These are phyloP conservation scores for Mus caroli DNA, from an alignment of 2,797 vertebrate species.

Conservation along the genomic window DNA sequence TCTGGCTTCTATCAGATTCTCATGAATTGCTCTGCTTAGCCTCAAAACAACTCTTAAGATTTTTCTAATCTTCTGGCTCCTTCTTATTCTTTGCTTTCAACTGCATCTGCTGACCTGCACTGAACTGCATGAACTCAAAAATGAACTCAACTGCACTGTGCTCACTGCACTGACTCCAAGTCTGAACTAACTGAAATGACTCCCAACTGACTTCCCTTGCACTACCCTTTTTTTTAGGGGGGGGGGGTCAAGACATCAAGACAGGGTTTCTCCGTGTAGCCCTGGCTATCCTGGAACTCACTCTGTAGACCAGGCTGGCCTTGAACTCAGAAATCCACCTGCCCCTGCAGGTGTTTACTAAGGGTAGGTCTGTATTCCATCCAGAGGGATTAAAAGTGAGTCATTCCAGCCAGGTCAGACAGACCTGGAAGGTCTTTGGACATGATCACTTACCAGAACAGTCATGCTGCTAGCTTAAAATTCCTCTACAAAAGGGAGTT, in stretches of 20 bases:
- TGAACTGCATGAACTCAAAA: background rate
- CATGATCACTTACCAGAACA: background rate
- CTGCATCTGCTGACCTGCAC: background rate
- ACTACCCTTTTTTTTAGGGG: too few species aligned
- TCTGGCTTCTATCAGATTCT: background rate
- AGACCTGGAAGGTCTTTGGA: background rate
- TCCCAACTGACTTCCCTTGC: background rate
- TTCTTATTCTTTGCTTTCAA: background rate
- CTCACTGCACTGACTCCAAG: too few species aligned
- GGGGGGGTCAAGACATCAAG: too few species aligned
- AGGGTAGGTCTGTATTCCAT: background rate
- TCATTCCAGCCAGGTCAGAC: background rate
- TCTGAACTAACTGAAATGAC: too few species aligned
- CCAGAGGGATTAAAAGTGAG: background rate
- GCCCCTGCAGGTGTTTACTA: background rate
- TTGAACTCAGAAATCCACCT: too few species aligned
- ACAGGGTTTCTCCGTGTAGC: too few species aligned
- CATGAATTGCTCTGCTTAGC: background rate
- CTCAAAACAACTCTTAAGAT: background rate
- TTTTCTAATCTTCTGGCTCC: background rate
- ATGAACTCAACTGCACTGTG: background rate
- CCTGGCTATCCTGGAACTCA: too few species aligned
- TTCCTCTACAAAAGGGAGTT: background rate
- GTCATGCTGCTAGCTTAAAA: background rate
- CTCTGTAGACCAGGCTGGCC: too few species aligned